phyloP scores from a whole-genome alignment of 2,797 vertebrate genomes.

The Enteromius treurensis region DNA sequence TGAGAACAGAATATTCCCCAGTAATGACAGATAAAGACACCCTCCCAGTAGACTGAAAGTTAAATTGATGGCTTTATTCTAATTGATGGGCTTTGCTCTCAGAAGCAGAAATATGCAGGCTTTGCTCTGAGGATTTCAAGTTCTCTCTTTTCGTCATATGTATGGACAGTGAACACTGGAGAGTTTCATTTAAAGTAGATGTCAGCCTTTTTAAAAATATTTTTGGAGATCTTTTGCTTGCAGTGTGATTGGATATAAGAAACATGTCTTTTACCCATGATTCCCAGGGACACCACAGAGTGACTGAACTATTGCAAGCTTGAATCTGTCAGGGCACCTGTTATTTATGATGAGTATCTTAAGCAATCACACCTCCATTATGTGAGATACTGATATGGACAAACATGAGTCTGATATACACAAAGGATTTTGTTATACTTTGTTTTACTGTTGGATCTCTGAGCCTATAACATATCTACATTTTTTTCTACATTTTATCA shows the following conservation, averaged over 20 bases:
- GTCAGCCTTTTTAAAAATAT: background rate
- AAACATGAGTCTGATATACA: background rate
- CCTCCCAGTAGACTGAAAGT: constrained; percentile 26
- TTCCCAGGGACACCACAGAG: background rate
- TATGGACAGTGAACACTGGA: background rate
- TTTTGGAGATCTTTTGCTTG: background rate
- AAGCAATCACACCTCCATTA: background rate
- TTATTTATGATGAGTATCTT: background rate
- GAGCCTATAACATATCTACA: background rate
- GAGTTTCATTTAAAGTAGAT: constrained; percentile 16
- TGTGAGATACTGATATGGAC: background rate
- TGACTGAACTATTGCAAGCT: background rate
- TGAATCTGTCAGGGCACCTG: background rate
- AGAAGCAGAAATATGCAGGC: constrained; percentile 4
- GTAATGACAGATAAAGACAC: constrained; percentile 37
- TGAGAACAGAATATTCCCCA: background rate
- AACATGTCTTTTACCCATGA: background rate
- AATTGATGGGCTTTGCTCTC: background rate
- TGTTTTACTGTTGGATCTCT: background rate
- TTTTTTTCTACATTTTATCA: background rate
- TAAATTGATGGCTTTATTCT: constrained; percentile 39
- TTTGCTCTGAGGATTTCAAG: constrained; percentile 6
- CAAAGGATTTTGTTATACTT: background rate
- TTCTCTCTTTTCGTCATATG: background rate
- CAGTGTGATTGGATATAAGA: background rate